Evolutionary conservation across 2,888 invertebrate species (phyloP).

Genomic region (Sisyra terminalis): DNA sequence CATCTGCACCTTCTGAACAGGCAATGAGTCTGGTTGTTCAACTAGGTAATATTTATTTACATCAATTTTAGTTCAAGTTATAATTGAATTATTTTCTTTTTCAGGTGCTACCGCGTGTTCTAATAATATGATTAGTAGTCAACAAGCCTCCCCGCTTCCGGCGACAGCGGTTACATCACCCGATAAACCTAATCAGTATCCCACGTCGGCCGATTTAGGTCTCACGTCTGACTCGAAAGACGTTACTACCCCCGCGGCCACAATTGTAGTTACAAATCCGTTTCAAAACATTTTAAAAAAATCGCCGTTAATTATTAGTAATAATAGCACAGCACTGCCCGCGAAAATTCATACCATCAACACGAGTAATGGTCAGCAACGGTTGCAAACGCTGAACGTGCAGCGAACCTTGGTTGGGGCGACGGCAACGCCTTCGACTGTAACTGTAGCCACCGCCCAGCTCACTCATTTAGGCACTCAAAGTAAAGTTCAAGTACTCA

Average conservation of each 20-base stretch:
- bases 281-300: conserved; percentile 5
- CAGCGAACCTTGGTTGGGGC: conserved; percentile 1
- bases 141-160: conserved; percentile 6
- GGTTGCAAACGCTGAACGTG: conserved; percentile 8
- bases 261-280: conserved; percentile 1
- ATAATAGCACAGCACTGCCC: not conserved
- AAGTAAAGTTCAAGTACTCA: conserved; percentile 25
- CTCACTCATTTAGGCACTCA: conserved; percentile 10
- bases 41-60: conserved; percentile 7
- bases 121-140: conserved; percentile 6
- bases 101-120: conserved; percentile 5
- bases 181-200: conserved; percentile 2
- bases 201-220: conserved; percentile 2
- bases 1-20: conserved; percentile 2
- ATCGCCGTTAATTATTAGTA: not conserved
- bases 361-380: conserved; percentile 3
- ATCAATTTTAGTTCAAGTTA: too few relatives aligned
- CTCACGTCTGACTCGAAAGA: not conserved
- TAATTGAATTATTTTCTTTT: too few relatives aligned
- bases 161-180: conserved; percentile 5
- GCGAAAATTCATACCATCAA: conserved; percentile 4
- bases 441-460: not conserved
- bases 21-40: conserved; percentile 8
- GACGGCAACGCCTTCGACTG: too few relatives aligned
- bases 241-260: not conserved